Evolutionary conservation across 2,113 vertebrate genomes (phyloP).

Genomic region (Callocephalon fimbriatum): DNA sequence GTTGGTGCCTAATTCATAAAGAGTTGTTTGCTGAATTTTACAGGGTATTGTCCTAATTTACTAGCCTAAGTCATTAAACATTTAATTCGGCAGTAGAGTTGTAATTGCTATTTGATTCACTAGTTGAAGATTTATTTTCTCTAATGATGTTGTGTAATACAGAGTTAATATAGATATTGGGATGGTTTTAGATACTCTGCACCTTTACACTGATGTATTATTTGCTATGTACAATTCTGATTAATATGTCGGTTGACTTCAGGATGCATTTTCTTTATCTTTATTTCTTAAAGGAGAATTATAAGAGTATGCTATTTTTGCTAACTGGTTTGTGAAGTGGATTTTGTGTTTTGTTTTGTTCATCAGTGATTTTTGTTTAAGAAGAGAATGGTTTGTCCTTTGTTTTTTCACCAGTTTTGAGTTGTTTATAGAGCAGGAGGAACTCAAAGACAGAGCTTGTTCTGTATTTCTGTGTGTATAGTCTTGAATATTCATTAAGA

Average conservation of each 20-base stretch:
- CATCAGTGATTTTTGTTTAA: neutral
- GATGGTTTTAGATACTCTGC: neutral
- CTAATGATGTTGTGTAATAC: neutral
- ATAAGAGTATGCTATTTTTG: neutral
- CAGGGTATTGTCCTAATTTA: neutral
- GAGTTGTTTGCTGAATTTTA: neutral
- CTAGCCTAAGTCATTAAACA: neutral
- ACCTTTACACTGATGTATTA: neutral
- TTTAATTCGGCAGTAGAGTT: slow-evolving; percentile 8
- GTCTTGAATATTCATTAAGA: neutral
- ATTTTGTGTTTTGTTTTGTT: neutral
- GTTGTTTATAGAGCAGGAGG: neutral
- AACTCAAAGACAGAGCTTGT: neutral
- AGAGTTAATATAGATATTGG: slow-evolving; percentile 13
- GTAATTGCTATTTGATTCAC: neutral
- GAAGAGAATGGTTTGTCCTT: neutral
- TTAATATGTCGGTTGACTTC: slow-evolving; percentile 17
- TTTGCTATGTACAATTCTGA: neutral
- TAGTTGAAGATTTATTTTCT: slow-evolving; percentile 29
- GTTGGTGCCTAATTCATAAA: slow-evolving; percentile 24
- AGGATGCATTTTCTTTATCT: slow-evolving; percentile 2
- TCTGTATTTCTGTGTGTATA: neutral
- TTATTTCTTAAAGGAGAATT: neutral
- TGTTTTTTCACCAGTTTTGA: neutral
- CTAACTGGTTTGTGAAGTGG: neutral